Base-by-base conservation (phyloP, 2,888 invertebrate genomes). In the Zaprionus obscuricornis region DNA sequence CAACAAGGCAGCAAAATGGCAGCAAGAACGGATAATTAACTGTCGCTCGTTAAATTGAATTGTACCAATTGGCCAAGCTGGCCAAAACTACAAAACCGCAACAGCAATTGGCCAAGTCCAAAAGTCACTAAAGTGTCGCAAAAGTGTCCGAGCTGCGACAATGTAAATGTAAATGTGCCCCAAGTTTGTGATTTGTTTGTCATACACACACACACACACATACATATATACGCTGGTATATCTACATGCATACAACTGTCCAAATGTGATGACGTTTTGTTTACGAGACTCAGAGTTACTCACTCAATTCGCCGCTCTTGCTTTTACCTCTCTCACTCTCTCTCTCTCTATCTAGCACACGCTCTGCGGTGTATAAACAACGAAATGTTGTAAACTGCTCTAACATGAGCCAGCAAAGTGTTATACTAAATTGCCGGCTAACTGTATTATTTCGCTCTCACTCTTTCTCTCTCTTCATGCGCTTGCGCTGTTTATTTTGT, bases 261-360 rank as follows among this genome's bases (percentile, higher is more conserved):
- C 26, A 27, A 67, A 54, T 49, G 45, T 74, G 81, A 67, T 82
- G 81, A 83, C 81, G 81, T 83, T 83, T 74, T 69, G 68, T 71
- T 77, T 77, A 67, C 67, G 60, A 37, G 59, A 39, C 37, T 39
- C 31, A 49, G 39, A n/a, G n/a, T n/a, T n/a, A 40, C 45, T 43
- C 34, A 37, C 60, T 42, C 47, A 34, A n/a, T 16, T 11, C 18
- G 17, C 13, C 27, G 16, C 33, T 8, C 16, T n/a, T 17, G 26
- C 16, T 2, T n/a, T n/a, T n/a, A n/a, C n/a, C n/a, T n/a, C n/a
- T n/a, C n/a, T n/a, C n/a, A n/a, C n/a, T n/a, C n/a, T n/a, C n/a
- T n/a, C n/a, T n/a, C n/a, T n/a, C n/a, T n/a, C n/a, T n/a, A n/a
- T n/a, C n/a, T n/a, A n/a, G n/a, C n/a, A n/a, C n/a, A n/a, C n/a